These are phyloP conservation scores for Acromyrmex echinatior DNA, from an alignment of 1,140 invertebrate species.

Conservation along the genomic window DNA sequence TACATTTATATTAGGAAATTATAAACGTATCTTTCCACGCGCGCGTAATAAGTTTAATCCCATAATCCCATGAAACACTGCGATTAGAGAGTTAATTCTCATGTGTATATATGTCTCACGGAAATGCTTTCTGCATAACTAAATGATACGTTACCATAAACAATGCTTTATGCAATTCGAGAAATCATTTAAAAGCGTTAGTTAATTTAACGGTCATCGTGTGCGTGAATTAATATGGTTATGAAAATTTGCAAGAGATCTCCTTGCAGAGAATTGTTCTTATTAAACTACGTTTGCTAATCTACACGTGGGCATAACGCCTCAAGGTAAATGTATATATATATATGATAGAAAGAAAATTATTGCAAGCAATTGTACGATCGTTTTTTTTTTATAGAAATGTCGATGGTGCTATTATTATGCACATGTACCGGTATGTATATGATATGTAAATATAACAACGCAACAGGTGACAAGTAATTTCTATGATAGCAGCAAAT, in stretches of 20 bases:
- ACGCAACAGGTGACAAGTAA: slow-evolving; percentile 16
- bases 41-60: slow-evolving; percentile 19
- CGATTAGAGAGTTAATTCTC: slow-evolving; percentile 51
- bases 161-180: slow-evolving; percentile 46
- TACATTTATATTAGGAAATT: slow-evolving; percentile 14
- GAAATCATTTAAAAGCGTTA: slow-evolving; percentile 18
- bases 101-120: background rate
- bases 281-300: background rate
- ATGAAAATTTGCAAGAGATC: background rate
- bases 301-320: background rate
- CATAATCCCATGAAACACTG: background rate
- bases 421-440: slow-evolving; percentile 24
- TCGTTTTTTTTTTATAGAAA: background rate
- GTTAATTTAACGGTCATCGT: slow-evolving; percentile 29
- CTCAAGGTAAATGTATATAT: background rate
- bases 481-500: slow-evolving; percentile 4
- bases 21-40: background rate
- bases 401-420: background rate
- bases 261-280: background rate
- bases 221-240: slow-evolving; percentile 3
- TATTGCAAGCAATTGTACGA: background rate
- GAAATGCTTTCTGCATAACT: slow-evolving; percentile 35
- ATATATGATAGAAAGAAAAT: background rate
- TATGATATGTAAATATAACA: slow-evolving; percentile 33
- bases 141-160: slow-evolving; percentile 28